Conservation (phyloP, 1,140 invertebrate species). For the Dinothrombium tinctorium region DNA sequence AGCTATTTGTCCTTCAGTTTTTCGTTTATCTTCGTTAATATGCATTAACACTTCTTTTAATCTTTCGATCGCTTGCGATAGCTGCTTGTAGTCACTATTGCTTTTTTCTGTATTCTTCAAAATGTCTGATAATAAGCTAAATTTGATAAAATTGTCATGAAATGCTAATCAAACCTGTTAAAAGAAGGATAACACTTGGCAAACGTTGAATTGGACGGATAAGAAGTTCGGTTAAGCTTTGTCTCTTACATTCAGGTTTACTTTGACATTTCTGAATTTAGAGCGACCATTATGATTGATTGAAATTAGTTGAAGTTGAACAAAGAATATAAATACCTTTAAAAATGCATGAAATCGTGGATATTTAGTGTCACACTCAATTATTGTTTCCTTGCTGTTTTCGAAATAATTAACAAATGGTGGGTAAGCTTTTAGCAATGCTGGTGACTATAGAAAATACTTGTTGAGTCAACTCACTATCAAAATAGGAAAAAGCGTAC, state of each 20-base stretch:
- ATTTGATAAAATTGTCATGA: no score
- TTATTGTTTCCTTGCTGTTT: slow-evolving; percentile 74
- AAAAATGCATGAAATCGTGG: slow-evolving; percentile 90
- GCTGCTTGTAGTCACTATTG: slow-evolving; percentile 4
- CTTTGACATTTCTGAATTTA: slow-evolving; percentile 14
- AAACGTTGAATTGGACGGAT: slow-evolving; percentile 89
- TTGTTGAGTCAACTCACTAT: slow-evolving; percentile 12
- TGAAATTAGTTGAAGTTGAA: slow-evolving; percentile 7
- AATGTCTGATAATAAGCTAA: no score
- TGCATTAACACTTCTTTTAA: slow-evolving; percentile 24
- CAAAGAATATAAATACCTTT: slow-evolving; percentile 37
- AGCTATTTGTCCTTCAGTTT: slow-evolving; percentile 73
- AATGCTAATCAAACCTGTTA: no score
- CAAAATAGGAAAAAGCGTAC: slow-evolving; percentile 20
- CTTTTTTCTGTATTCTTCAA: slow-evolving; percentile 6
- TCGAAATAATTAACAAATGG: slow-evolving; percentile 95
- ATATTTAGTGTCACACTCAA: slow-evolving; percentile 65
- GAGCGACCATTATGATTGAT: no score
- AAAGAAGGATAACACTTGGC: slow-evolving; percentile 73
- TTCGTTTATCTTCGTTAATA: slow-evolving; percentile 89
- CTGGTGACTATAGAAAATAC: slow-evolving; percentile 22
- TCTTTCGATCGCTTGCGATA: slow-evolving; percentile 7
- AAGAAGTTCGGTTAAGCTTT: slow-evolving; percentile 75
- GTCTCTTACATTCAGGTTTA: slow-evolving; percentile 76
- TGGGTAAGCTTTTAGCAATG: slow-evolving; percentile 74